These are phyloP conservation scores for Phocoena sinus DNA, from an alignment of 2,113 vertebrate genomes.

Conservation along the genomic window DNA sequence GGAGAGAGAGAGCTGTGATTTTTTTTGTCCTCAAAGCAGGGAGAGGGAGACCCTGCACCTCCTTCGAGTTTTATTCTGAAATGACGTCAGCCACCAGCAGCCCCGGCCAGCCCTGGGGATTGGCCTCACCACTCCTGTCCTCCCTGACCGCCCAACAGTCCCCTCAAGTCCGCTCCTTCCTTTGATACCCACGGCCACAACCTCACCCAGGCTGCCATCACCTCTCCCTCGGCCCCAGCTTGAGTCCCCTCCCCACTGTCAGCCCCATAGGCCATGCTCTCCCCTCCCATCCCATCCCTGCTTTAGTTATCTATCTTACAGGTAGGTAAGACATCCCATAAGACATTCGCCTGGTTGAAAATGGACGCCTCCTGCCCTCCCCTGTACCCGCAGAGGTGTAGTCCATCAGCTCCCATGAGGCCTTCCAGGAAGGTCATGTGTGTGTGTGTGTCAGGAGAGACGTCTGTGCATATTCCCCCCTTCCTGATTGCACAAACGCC, in stretches of 20 bases:
- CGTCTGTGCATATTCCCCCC: background rate
- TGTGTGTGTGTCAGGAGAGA: background rate
- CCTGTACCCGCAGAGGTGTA: background rate
- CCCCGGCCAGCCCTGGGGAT: background rate
- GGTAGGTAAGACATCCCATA: background rate
- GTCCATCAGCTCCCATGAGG: background rate
- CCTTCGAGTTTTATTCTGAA: background rate
- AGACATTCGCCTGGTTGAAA: background rate
- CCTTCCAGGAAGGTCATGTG: background rate
- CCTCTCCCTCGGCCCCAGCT: background rate
- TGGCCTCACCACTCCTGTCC: background rate
- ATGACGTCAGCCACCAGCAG: background rate
- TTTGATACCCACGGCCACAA: background rate
- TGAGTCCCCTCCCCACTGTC: background rate
- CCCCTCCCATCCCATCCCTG: background rate
- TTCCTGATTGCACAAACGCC: background rate
- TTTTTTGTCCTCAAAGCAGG: background rate
- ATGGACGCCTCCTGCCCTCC: background rate
- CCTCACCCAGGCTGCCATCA: fast-evolving
- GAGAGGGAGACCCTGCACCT: background rate
- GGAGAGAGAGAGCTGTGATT: background rate
- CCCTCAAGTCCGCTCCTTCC: background rate
- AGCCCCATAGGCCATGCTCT: background rate
- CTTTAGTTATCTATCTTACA: background rate
- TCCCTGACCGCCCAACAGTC: background rate